Evolutionary conservation across 2,888 invertebrate genomes (phyloP).

Genomic region (Troglohyphantes excavatus): DNA sequence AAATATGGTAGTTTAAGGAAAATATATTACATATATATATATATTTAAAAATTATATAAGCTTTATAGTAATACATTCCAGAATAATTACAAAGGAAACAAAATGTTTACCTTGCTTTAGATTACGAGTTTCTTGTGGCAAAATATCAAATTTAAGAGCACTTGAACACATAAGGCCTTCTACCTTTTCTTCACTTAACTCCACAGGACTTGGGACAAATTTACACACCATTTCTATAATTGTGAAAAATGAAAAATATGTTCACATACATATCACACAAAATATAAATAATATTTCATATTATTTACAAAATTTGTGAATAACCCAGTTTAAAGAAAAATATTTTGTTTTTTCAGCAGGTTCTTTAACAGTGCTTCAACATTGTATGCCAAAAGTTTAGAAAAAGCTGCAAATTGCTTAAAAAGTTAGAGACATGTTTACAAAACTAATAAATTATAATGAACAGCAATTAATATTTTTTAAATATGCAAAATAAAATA

Average conservation of each 20-base stretch:
- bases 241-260: background rate
- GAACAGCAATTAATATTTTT: too few species aligned
- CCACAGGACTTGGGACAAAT: constrained; percentile 91
- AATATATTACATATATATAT: too few species aligned
- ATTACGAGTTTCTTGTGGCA: constrained; percentile 87
- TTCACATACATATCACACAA: background rate
- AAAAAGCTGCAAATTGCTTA: too few species aligned
- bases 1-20: too few species aligned
- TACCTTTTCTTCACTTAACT: constrained; percentile 89
- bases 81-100: too few species aligned
- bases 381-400: too few species aligned
- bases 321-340: background rate
- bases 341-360: background rate
- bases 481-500: too few species aligned
- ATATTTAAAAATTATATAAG: background rate
- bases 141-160: constrained; percentile 86
- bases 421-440: too few species aligned
- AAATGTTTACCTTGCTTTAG: constrained; percentile 88
- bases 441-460: too few species aligned
- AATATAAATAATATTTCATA: background rate
- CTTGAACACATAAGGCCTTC: constrained; percentile 90
- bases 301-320: background rate
- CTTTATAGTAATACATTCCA: too few species aligned
- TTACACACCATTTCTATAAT: constrained; percentile 88
- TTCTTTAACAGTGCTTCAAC: background rate